Evolutionary conservation across 1,140 invertebrate genomes (phyloP).

Genomic region (Drosophila tristis): DNA sequence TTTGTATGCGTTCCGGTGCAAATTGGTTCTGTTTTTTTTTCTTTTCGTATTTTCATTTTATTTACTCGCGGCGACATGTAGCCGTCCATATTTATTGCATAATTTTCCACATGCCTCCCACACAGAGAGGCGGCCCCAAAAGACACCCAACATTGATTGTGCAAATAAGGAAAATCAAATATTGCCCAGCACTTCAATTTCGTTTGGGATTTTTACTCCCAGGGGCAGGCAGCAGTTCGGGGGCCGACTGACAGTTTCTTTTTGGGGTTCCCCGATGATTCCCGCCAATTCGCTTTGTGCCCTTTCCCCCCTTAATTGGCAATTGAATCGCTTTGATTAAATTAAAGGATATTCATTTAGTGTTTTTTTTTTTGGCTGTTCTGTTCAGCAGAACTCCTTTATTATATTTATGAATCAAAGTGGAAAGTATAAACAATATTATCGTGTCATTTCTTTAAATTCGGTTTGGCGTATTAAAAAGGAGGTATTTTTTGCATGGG

Average conservation of each 20-base stretch:
- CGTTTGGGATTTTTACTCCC: constrained; percentile 25
- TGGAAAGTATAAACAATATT: no score
- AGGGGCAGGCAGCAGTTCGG: background rate
- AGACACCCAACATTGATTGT: constrained; percentile 23
- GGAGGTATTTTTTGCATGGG: no score
- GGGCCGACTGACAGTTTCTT: constrained; percentile 9
- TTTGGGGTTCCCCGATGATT: background rate
- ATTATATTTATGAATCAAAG: no score
- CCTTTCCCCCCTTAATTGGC: no score
- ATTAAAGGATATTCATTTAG: background rate
- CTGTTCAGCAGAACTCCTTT: no score
- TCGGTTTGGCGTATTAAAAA: no score
- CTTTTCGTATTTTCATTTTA: constrained; percentile 39
- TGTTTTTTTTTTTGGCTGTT: no score
- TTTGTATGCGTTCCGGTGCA: constrained; percentile 43
- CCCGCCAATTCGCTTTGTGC: background rate
- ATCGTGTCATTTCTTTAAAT: no score
- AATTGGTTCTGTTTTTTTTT: constrained; percentile 46
- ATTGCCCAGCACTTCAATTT: constrained; percentile 24
- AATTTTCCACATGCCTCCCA: constrained; percentile 38
- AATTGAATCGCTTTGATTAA: constrained; percentile 1
- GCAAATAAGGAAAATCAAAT: constrained; percentile 40
- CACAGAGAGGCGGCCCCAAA: no score
- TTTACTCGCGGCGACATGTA: constrained; percentile 41
- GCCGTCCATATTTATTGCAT: constrained; percentile 65